Evolutionary conservation across 2,797 vertebrate species (phyloP).

Genomic region (Neosilurus hyrtlii): DNA sequence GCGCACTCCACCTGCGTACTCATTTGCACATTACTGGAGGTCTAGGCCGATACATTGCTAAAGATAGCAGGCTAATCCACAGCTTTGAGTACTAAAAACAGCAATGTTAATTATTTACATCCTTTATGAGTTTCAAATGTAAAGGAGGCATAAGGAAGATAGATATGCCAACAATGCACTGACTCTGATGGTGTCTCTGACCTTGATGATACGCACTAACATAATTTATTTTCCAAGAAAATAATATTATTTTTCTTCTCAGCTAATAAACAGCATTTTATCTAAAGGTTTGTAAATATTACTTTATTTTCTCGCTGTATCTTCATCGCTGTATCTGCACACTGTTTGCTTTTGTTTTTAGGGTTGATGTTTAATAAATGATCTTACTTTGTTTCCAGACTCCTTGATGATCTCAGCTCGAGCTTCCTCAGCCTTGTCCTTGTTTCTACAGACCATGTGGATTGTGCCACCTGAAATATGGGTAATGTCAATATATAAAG

Average conservation of each 20-base stretch:
- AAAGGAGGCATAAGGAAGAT: no score
- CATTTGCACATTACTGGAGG: no score
- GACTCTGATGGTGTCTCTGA: not conserved
- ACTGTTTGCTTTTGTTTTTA: not conserved
- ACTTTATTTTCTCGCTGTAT: not conserved
- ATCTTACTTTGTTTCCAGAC: conserved; percentile 74
- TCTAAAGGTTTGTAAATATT: not conserved
- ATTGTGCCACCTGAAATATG: conserved; percentile 70
- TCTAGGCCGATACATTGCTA: no score
- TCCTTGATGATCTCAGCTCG: conserved; percentile 77
- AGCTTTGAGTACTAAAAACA: no score
- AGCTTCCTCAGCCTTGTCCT: conserved; percentile 77
- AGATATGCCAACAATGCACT: no score
- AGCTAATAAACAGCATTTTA: not conserved
- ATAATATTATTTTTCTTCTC: not conserved
- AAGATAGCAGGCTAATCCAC: no score
- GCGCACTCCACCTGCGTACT: no score
- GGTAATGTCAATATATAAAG: conserved; percentile 6
- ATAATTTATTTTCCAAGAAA: not conserved
- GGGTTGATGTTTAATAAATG: not conserved
- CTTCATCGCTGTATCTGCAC: not conserved
- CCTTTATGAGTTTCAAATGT: no score
- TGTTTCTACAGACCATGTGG: conserved; percentile 81
- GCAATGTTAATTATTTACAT: no score
- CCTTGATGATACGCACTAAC: not conserved